Evolutionary conservation across 2,888 invertebrate genomes (phyloP), one percentile per base, ranked within the genome.

Genomic region (Eupithecia inturbata): DNA sequence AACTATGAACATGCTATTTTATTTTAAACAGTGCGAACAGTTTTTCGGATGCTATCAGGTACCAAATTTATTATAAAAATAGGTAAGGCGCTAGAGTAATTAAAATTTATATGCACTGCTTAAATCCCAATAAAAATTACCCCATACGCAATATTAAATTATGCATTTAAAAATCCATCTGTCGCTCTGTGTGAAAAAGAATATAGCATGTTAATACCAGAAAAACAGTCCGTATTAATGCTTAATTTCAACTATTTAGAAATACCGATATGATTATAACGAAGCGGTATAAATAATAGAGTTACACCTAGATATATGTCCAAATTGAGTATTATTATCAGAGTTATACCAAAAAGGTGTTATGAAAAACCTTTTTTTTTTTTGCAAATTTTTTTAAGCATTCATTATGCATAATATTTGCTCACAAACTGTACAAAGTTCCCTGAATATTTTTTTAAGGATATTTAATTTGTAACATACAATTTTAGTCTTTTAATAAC

Each of bases 241-340:
- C 76, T 76, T 76, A 72, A 33, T 70, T 72, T 73, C 71, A 71
- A 69, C 68, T 79, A 79, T 77, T 71, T 72, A 79, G 72, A 76
- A 77, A 66, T 75, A 78, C 73, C 70, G 73, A 78, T 72, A 73
- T 66, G 75, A 69, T 73, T 78, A 79, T 78, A 75, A 72, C 70
- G 78, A 80, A 82, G 79, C 78, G 67, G 79, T 81, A 77, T 74
- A 72, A 74, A 72, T 68, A 73, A 69, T 69, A 45, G 70, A 76
- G 41, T 74, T 73, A 74, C 68, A 76, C 41, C 70, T 75, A 75
- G 73, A 74, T 73, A 71, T 68, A 79, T 74, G 60, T 71, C 41
- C 36, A 79, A 79, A 79, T 64, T n/a, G 57, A 64, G 71, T 74
- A 75, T 68, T 78, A 77, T 71, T 41, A 39, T 67, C 68, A 73